phyloP scores from a whole-genome alignment of 1,140 invertebrate species.

The Drosophila erecta region DNA sequence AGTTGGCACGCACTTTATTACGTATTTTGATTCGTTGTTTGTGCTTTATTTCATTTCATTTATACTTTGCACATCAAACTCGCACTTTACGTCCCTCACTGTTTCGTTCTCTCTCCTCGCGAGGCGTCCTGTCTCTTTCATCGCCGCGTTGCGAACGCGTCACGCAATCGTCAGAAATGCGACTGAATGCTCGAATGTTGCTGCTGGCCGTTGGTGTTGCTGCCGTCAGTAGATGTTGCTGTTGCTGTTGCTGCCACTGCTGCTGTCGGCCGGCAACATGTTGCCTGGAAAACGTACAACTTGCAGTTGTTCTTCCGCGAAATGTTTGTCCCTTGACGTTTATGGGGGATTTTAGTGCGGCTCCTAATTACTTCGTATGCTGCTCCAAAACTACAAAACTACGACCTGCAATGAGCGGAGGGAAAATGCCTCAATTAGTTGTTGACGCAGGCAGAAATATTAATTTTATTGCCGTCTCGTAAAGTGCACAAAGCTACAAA shows the following conservation, averaged over 20 bases:
- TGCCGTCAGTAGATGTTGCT: conserved; percentile 39
- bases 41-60: conserved; percentile 18
- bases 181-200: conserved; percentile 62
- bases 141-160: conserved; percentile 39
- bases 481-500: conserved; percentile 62
- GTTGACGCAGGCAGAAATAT: conserved; percentile 61
- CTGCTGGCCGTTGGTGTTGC: conserved; percentile 46
- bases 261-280: conserved; percentile 56
- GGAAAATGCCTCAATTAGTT: conserved; percentile 72
- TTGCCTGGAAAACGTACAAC: conserved; percentile 41
- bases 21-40: conserved; percentile 23
- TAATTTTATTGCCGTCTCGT: conserved; percentile 60
- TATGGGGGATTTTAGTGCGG: conserved; percentile 67
- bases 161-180: conserved; percentile 60
- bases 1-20: conserved; percentile 26
- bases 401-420: conserved; percentile 26
- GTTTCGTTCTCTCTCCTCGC: neutral
- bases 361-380: conserved; percentile 70
- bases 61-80: conserved; percentile 19
- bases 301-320: conserved; percentile 56
- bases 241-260: conserved; percentile 29
- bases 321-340: conserved; percentile 67
- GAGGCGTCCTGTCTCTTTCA: conserved; percentile 8
- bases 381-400: conserved; percentile 45
- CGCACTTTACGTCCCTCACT: conserved; percentile 8